Evolutionary conservation across 2,797 vertebrate species (phyloP).

Genomic region (Gallinago solitaria): DNA sequence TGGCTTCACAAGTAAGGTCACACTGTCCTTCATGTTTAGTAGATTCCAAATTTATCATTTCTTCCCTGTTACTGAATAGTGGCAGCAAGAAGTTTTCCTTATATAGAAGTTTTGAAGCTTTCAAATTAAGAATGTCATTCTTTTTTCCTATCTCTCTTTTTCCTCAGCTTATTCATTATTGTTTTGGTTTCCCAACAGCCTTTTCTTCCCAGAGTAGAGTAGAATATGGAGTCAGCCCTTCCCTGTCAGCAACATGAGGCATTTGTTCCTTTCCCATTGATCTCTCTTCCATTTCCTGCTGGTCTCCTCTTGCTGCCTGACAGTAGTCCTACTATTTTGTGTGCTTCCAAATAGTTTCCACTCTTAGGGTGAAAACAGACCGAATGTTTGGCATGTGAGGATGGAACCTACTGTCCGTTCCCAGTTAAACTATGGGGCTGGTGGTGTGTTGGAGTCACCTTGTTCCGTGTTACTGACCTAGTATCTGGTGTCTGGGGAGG

Average conservation of each 20-base stretch:
- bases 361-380: neutral
- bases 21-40: neutral
- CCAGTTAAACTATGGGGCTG: neutral
- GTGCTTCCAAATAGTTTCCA: slow-evolving; percentile 15
- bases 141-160: neutral
- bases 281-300: slow-evolving; percentile 10
- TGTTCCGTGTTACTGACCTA: neutral
- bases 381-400: neutral
- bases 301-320: neutral
- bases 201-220: neutral
- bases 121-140: neutral
- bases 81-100: neutral
- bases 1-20: slow-evolving; percentile 88
- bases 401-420: neutral
- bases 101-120: neutral
- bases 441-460: neutral
- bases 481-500: neutral
- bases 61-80: neutral
- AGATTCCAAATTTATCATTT: neutral
- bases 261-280: neutral
- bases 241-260: neutral
- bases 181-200: neutral
- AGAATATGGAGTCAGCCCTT: neutral
- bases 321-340: neutral
- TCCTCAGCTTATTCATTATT: neutral